Base-by-base conservation (phyloP, 2,113 vertebrate genomes). In the Vulpes lagopus region DNA sequence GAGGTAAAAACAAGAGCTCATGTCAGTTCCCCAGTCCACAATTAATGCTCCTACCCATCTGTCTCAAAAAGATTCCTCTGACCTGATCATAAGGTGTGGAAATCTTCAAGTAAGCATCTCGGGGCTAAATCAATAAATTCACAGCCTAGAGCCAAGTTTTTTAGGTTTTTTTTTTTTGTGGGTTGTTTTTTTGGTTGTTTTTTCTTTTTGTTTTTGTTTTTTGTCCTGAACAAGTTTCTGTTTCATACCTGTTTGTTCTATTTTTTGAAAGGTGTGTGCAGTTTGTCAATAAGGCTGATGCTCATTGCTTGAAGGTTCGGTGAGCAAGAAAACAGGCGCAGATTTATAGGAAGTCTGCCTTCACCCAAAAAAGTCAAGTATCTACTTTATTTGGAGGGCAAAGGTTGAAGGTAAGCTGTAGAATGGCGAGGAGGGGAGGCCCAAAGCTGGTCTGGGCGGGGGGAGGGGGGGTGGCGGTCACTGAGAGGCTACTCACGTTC, bases 281-380 rank as follows among this genome's bases (percentile, higher is more conserved):
- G 35, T 89, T 78, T 91, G 90, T 98, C 95, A 91, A 80, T 95
- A 89, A 96, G 95, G 55, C 89, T 19, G 25, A 82, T 27, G 79
- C 9, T 71, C 87, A 64, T 89, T 83, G 82, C 78, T 94, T 91
- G 51, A 97, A 97, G 89, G 79, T 78, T 35, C 87, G 76, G 59
- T 53, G 43, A 94, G 84, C 57, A 30, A 92, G 59, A 73, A 96
- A 90, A 95, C 7, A 27, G 74, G 15, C 27, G 1, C 8, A 57
- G 76, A 84, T 93, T 82, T 82, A 96, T 0, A 95, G 91, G 83
- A 88, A 53, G 11, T 35, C 62, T 49, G 49, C 89, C 86, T 89
- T 89, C 73, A 62, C 32, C 30, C 57, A 80, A 19, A 67, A 74
- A 85, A 55, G 43, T 76, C 84, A 91, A 87, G 43, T 19, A 49